These are phyloP conservation scores for Colletes collaris DNA, from an alignment of 2,888 invertebrate species.

Conservation along the genomic window DNA sequence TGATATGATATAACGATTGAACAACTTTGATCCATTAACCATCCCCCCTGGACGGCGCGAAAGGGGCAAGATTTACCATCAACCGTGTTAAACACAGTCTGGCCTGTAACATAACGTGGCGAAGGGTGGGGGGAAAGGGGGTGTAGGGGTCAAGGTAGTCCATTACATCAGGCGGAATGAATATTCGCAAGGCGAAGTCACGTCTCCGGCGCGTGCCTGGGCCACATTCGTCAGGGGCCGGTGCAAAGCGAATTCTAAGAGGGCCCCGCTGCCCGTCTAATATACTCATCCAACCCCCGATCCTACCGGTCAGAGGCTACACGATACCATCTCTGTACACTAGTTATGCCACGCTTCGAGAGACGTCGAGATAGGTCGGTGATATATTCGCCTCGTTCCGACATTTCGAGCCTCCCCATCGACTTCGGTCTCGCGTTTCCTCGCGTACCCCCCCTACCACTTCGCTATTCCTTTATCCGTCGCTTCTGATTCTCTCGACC, in stretches of 20 bases:
- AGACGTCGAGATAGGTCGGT: slow-evolving; percentile 66
- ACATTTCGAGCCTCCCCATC: slow-evolving; percentile 39
- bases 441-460: slow-evolving; percentile 10
- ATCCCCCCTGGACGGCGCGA: slow-evolving; percentile 17
- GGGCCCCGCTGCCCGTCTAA: slow-evolving; percentile 67
- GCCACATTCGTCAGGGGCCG: slow-evolving; percentile 75
- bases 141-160: slow-evolving; percentile 73
- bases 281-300: slow-evolving; percentile 73
- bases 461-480: slow-evolving; percentile 45
- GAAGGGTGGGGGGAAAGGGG: neutral
- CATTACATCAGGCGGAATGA: slow-evolving; percentile 70
- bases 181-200: slow-evolving; percentile 61
- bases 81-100: slow-evolving; percentile 1
- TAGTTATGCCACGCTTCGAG: slow-evolving; percentile 68
- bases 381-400: slow-evolving; percentile 66
- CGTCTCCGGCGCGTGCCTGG: slow-evolving; percentile 71
- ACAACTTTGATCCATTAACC: slow-evolving; percentile 33
- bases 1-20: slow-evolving; percentile 2
- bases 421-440: slow-evolving; percentile 43
- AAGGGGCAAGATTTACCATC: slow-evolving; percentile 35
- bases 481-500: slow-evolving; percentile 53
- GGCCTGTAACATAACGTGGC: slow-evolving; percentile 8
- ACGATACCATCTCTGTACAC: slow-evolving; percentile 69
- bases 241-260: slow-evolving; percentile 67
- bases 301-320: slow-evolving; percentile 55